These are phyloP conservation scores for Pomatorhinus ruficollis DNA, from an alignment of 2,113 vertebrate genomes.

Conservation along the genomic window DNA sequence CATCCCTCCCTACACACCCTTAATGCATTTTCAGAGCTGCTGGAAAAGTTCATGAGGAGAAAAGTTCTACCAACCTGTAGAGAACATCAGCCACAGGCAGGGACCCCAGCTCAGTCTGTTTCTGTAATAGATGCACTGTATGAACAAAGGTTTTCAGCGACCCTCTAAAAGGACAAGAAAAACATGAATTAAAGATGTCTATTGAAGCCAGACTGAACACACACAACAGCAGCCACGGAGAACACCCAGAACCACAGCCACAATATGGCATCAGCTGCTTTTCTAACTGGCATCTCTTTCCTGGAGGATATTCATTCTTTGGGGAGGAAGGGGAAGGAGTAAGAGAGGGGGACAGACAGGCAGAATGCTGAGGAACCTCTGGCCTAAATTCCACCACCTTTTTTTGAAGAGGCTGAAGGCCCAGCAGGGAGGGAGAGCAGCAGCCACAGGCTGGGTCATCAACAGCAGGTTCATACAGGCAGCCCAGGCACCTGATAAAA, in stretches of 20 bases:
- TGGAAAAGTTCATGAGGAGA: not conserved
- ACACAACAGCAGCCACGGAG: not conserved
- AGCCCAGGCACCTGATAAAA: not conserved
- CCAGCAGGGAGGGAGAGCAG: not conserved
- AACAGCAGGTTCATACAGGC: not conserved
- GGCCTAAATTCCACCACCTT: fast-evolving
- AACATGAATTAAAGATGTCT: constrained; percentile 49
- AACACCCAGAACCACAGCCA: not conserved
- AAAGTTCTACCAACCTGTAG: constrained; percentile 85
- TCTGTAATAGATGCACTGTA: constrained; percentile 96
- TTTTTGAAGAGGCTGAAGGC: not conserved
- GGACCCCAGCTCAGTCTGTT: constrained; percentile 92
- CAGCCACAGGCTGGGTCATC: not conserved
- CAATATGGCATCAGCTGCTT: not conserved
- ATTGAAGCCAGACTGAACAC: not conserved
- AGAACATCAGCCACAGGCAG: constrained; percentile 96
- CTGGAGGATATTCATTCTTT: not conserved
- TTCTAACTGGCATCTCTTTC: not conserved
- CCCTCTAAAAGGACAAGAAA: constrained; percentile 83
- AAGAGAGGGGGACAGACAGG: not conserved
- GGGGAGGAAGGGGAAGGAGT: not conserved
- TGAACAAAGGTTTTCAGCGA: constrained; percentile 99
- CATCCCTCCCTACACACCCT: not conserved
- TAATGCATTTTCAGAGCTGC: not conserved
- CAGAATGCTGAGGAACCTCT: not conserved